Evolutionary conservation across 2,113 vertebrate species (phyloP).

Genomic region (Antidorcas marsupialis): DNA sequence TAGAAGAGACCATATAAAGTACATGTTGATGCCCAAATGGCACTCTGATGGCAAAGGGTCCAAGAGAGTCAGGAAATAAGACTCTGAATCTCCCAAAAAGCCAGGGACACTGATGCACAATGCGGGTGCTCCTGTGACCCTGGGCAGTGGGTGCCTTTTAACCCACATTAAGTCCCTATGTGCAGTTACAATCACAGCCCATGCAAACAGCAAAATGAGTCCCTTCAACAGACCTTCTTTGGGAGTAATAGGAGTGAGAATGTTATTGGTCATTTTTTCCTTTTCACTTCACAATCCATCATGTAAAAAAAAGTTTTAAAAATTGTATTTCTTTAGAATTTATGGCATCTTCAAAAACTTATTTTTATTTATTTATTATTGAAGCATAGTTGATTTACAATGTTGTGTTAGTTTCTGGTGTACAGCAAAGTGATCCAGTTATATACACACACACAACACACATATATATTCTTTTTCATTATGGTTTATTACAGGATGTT

Average conservation of each 20-base stretch:
- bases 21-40: not conserved
- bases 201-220: slow-evolving; percentile 77
- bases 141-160: slow-evolving; percentile 75
- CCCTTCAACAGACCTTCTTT: slow-evolving; percentile 78
- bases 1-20: not conserved
- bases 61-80: slow-evolving; percentile 75
- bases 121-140: slow-evolving; percentile 64
- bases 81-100: slow-evolving; percentile 80
- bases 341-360: not conserved
- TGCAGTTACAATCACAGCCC: slow-evolving; percentile 79
- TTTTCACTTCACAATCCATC: not conserved
- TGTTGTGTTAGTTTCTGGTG: not conserved
- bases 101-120: slow-evolving; percentile 81
- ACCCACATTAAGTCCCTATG: slow-evolving; percentile 74
- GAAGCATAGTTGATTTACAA: not conserved
- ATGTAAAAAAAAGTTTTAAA: not conserved
- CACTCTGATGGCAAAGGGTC: slow-evolving; percentile 75
- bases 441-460: not conserved
- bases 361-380: not conserved
- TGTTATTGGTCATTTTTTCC: not conserved
- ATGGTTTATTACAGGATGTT: not conserved
- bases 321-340: not conserved
- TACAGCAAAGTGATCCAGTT: not conserved
- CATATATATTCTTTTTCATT: not conserved
- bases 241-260: slow-evolving; percentile 60